Evolutionary conservation across 1,140 invertebrate genomes (phyloP).

Genomic region (Cephus cinctus): DNA sequence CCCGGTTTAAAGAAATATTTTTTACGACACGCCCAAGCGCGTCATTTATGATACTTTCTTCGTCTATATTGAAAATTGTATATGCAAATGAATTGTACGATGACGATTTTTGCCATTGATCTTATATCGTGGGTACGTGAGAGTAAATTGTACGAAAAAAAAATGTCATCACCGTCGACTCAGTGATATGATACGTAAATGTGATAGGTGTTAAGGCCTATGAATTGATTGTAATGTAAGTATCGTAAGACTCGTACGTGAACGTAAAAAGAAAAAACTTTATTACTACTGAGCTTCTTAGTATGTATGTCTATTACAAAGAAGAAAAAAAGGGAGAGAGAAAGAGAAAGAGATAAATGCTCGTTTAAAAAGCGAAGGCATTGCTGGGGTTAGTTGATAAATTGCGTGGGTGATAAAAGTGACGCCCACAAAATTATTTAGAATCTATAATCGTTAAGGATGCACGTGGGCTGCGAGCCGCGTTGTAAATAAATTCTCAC

Average conservation of each 20-base stretch:
- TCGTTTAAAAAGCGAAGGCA: too few species aligned
- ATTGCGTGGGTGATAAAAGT: too few species aligned
- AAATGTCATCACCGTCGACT: background rate
- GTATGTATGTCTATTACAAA: background rate
- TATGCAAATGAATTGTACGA: too few species aligned
- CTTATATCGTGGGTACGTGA: slow-evolving; percentile 7
- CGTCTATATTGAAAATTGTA: too few species aligned
- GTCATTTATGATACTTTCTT: too few species aligned
- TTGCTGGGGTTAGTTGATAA: too few species aligned
- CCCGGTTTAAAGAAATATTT: too few species aligned
- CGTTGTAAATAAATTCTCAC: background rate
- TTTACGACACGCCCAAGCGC: too few species aligned
- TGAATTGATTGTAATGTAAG: slow-evolving; percentile 6
- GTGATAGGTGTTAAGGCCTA: slow-evolving; percentile 11
- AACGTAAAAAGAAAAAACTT: background rate
- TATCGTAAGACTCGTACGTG: slow-evolving; percentile 1
- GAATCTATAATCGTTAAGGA: too few species aligned
- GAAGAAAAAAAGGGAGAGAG: too few species aligned
- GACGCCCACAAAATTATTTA: too few species aligned
- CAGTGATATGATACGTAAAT: slow-evolving; percentile 11
- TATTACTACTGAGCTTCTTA: background rate
- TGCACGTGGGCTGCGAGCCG: background rate
- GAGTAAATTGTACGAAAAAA: background rate
- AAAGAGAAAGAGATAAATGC: too few species aligned
- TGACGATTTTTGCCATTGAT: background rate